Evolutionary conservation across 2,113 vertebrate genomes (phyloP), one percentile per base, ranked within the genome.

Genomic region (Dasyprocta punctata): DNA sequence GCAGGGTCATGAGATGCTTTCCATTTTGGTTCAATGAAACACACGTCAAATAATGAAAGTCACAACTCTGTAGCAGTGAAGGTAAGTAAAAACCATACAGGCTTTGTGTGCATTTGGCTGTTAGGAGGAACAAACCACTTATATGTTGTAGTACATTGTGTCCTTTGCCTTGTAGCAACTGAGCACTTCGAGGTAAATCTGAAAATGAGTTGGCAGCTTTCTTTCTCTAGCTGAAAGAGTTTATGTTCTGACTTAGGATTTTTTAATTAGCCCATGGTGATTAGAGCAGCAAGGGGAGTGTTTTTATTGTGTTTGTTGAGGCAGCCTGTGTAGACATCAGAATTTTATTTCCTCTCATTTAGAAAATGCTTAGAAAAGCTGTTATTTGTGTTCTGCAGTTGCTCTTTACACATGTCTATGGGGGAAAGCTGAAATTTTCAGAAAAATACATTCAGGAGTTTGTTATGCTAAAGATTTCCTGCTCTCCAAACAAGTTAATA

Each of bases 191-290:
- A 90, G 28, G 28, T 88, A 80, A 83, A 90, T 86, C 80, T 96
- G 85, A 73, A 92, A 96, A 88, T 92, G 85, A 80, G 14, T 16
- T 86, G 86, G 65, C 89, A 75, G 54, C n/a, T 44, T 88, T 47
- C 44, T 92, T 58, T 60, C 61, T 93, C 11, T 0, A n/a, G 73
- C 83, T 92, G 41, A 41, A 89, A 87, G 83, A 95, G 47, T 1
- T 88, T 95, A 16, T 87, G 92, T 61, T 89, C 78, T 95, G 95
- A 95, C 4, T 95, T 36, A 11, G 56, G n/a, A 93, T 90, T 77
- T 89, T 93, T 75, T 92, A 80, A 93, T 78, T 91, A 44, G 75
- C n/a, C 47, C 1, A 0, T 3, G 58, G 60, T 61, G 65, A 85
- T 80, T 47, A 94, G 80, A 95, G 52, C 36, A 67, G 60, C 1